phyloP scores from a whole-genome alignment of 2,113 vertebrate genomes.

The Campylomormyrus numenius region DNA sequence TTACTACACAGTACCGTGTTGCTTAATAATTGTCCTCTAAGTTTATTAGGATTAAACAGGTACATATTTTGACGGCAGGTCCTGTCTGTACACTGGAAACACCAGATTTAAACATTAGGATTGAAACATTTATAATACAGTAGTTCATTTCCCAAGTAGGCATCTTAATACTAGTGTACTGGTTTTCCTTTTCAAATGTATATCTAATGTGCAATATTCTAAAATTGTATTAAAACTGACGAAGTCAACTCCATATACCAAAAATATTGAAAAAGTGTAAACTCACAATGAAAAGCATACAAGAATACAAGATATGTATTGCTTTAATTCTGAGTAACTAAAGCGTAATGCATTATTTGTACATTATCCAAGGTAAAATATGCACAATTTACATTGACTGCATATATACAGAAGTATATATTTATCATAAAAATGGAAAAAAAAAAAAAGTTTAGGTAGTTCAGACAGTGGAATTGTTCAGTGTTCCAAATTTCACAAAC shows the following conservation, averaged over 20 bases:
- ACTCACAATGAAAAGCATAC: not conserved
- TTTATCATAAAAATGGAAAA: constrained; percentile 1
- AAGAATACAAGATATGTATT: constrained; percentile 55
- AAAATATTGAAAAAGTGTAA: not conserved
- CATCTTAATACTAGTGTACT: not conserved
- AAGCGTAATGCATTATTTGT: constrained; percentile 48
- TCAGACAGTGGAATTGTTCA: not conserved
- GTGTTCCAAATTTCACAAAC: not conserved
- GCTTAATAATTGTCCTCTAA: not conserved
- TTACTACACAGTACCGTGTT: not conserved
- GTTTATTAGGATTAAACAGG: not conserved
- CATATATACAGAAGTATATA: constrained; percentile 53
- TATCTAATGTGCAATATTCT: not conserved
- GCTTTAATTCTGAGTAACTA: constrained; percentile 68
- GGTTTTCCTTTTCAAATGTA: not conserved
- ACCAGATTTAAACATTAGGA: not conserved
- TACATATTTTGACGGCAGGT: not conserved
- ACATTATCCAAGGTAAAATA: constrained; percentile 70
- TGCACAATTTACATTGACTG: constrained; percentile 62
- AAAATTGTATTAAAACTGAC: not conserved
- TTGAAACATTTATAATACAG: not conserved
- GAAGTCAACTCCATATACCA: not conserved
- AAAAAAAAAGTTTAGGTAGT: not conserved
- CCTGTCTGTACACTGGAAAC: not conserved
- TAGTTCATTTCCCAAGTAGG: not conserved